Percentiles rank a stretch among this genome's conserved stretches.
phyloP scores from a whole-genome alignment of 2,888 invertebrate genomes.

The Synergus japonicus region DNA sequence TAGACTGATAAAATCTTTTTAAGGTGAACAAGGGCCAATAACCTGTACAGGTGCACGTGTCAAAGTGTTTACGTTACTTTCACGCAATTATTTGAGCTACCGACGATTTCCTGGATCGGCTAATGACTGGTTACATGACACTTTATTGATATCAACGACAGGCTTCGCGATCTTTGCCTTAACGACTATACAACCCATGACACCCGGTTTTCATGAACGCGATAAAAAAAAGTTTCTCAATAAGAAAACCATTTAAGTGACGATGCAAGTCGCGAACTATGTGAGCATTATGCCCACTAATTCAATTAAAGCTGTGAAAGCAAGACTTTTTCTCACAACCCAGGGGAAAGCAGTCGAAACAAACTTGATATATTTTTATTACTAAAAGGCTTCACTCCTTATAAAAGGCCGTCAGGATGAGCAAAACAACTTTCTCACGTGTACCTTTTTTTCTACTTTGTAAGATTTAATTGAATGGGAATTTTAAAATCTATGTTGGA shows the following conservation, averaged over 20 bases:
- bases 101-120: neutral
- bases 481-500: neutral
- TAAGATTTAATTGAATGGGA: neutral
- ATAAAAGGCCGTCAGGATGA: slow-evolving; percentile 16
- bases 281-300: slow-evolving; percentile 20
- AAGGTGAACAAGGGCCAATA: neutral
- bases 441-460: neutral
- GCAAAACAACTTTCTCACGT: slow-evolving; percentile 24
- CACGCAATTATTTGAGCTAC: neutral
- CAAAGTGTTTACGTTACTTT: slow-evolving; percentile 1
- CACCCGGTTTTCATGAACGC: neutral
- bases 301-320: slow-evolving; percentile 39
- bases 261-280: slow-evolving; percentile 21
- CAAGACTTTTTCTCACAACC: slow-evolving; percentile 16
- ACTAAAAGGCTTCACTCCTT: slow-evolving; percentile 4
- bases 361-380: slow-evolving; percentile 15
- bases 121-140: slow-evolving; percentile 1
- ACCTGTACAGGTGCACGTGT: neutral
- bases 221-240: slow-evolving; percentile 29
- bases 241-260: slow-evolving; percentile 28
- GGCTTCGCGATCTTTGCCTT: neutral
- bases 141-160: slow-evolving; percentile 32
- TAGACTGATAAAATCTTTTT: neutral
- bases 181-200: slow-evolving; percentile 14
- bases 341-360: slow-evolving; percentile 29